These are phyloP conservation scores for Atta colombica DNA, from an alignment of 1,140 invertebrate genomes.

Conservation along the genomic window DNA sequence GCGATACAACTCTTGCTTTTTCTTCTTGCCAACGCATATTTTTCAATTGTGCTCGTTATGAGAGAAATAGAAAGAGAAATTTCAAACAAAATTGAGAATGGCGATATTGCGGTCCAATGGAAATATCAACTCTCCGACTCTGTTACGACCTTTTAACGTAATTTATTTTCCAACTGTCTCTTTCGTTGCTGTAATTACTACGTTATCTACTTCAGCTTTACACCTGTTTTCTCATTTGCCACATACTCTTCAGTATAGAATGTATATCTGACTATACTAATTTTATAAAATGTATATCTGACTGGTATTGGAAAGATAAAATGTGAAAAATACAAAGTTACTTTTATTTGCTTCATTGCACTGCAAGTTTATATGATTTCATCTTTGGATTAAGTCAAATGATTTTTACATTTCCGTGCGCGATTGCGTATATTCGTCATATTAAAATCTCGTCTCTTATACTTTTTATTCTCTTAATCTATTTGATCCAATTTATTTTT, in stretches of 20 bases:
- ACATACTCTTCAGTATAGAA: neutral
- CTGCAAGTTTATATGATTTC: neutral
- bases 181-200: neutral
- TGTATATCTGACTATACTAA: neutral
- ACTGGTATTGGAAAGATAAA: neutral
- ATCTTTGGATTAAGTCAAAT: neutral
- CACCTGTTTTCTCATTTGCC: slow-evolving; percentile 14
- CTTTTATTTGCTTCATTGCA: neutral
- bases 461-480: neutral
- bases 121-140: slow-evolving; percentile 38
- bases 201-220: slow-evolving; percentile 29
- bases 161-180: neutral
- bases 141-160: slow-evolving; percentile 6
- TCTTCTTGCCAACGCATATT: slow-evolving; percentile 51
- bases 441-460: neutral
- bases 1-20: slow-evolving; percentile 64
- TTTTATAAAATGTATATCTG: neutral
- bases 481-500: neutral
- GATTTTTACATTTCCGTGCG: neutral
- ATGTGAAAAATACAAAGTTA: neutral
- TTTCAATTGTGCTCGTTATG: slow-evolving; percentile 55
- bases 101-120: slow-evolving; percentile 38
- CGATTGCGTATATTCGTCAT: neutral
- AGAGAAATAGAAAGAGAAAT: slow-evolving; percentile 48
- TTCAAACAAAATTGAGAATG: slow-evolving; percentile 34